Conservation (phyloP, 2,888 invertebrate genomes). For the Drosophila pegasa region DNA sequence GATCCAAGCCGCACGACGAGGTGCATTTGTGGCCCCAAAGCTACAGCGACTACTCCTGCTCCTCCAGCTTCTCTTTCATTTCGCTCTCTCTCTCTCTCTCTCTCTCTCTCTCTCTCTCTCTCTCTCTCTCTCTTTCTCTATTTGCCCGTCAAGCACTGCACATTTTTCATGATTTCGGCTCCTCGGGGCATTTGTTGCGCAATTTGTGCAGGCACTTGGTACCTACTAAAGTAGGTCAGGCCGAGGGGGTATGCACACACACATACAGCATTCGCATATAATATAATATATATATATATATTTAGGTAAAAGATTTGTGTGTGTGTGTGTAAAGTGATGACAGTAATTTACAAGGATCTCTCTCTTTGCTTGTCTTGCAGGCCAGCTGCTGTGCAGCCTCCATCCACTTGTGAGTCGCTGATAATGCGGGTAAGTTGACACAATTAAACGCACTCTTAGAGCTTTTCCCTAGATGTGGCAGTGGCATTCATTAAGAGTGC, state of each 20-base stretch:
- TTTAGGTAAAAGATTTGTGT: constrained; percentile 23
- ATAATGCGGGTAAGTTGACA: constrained; percentile 59
- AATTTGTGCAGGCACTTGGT: constrained; percentile 52
- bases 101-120: not conserved
- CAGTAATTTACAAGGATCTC: constrained; percentile 41
- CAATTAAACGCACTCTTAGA: constrained; percentile 51
- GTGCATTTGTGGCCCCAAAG: constrained; percentile 3
- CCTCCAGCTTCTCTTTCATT: too few species aligned
- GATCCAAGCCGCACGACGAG: not conserved
- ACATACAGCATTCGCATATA: not conserved
- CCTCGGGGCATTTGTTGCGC: constrained; percentile 60
- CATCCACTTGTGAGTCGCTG: constrained; percentile 24
- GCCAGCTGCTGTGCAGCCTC: constrained; percentile 15
- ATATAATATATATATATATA: not conserved
- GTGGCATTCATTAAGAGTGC: constrained; percentile 49
- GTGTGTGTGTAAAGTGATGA: constrained; percentile 25
- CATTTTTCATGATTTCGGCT: constrained; percentile 36
- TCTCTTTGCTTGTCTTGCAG: constrained; percentile 23
- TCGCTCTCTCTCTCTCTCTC: not conserved
- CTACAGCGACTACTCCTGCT: not conserved
- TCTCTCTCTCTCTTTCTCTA: not conserved
- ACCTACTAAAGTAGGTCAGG: constrained; percentile 45
- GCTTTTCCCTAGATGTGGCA: constrained; percentile 14
- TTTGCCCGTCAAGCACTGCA: constrained; percentile 20
- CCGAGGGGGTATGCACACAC: not conserved